Evolutionary conservation across 2,888 invertebrate species (phyloP), one percentile per base, ranked within the genome.

Genomic region (Sphinx pinastri): DNA sequence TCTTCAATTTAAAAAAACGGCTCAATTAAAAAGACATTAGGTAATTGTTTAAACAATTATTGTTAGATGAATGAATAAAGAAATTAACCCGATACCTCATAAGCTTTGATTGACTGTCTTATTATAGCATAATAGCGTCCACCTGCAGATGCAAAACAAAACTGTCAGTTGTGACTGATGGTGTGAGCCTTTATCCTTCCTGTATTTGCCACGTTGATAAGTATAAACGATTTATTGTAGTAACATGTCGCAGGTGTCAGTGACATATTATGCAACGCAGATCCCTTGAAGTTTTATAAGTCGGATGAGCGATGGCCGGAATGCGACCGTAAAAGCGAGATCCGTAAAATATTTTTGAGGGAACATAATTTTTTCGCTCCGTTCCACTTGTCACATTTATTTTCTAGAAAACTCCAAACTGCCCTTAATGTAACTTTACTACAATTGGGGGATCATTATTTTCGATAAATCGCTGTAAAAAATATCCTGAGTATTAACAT

Each of bases 161-260:
- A 60, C 60, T 45, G 60, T 38, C 60, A 60, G 60, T 60, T 47
- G n/a, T 45, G 38, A 60, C 47, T 60, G 60, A 60, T 47, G 16
- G 60, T 45, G 31, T n/a, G 8, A 45, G 19, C 45, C n/a, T 60
- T 38, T 60, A 19, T n/a, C 60, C n/a, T 13, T 58, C 13, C 31
- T 16, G 67, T 67, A 58, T 58, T 73, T 72, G 69, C 47, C 19
- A 31, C 54, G 16, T 14, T 75, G 70, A 73, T 73, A 72, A 70
- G 68, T 69, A 70, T 74, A 71, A 76, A 73, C 72, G 71, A 75
- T 81, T 76, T 76, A 79, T 78, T 75, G 72, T 76, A 58, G 70
- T 68, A 71, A 74, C 71, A 75, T 73, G 74, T 74, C 75, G 75
- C 77, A 80, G 76, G 75, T 79, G 75, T 72, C 76, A 76, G 73